These are phyloP conservation scores for Trichomalopsis sarcophagae DNA, from an alignment of 1,140 invertebrate species.

Conservation along the genomic window DNA sequence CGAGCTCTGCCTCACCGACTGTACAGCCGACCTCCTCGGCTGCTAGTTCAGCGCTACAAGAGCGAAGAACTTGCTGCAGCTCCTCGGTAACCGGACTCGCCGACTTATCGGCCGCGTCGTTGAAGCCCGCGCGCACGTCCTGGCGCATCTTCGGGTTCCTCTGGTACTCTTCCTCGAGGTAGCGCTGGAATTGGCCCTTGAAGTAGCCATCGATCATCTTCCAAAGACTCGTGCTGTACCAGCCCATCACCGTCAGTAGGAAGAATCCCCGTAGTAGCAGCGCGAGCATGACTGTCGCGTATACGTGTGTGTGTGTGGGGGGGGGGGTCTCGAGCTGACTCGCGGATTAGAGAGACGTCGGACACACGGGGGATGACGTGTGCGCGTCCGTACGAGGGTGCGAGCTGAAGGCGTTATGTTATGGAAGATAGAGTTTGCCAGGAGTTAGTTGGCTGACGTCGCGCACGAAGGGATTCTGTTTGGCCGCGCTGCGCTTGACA, in stretches of 20 bases:
- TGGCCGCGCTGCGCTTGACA: neutral
- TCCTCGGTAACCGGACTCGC: conserved; percentile 37
- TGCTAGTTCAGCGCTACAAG: neutral
- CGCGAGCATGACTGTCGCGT: conserved; percentile 3
- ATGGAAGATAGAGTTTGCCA: neutral
- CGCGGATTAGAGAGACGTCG: neutral
- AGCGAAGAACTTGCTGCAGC: neutral
- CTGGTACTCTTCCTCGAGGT: conserved; percentile 69
- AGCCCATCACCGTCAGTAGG: conserved; percentile 70
- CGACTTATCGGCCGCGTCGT: conserved; percentile 19
- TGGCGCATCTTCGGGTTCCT: conserved; percentile 68
- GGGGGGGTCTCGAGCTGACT: neutral
- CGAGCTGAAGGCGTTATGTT: neutral
- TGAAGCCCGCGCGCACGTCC: conserved; percentile 53
- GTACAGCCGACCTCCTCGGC: neutral
- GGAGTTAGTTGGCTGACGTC: neutral
- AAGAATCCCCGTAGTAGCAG: conserved; percentile 69
- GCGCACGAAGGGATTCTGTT: neutral
- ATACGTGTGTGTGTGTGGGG: neutral
- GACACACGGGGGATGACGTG: neutral
- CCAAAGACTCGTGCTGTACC: conserved; percentile 75
- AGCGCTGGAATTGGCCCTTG: conserved; percentile 73
- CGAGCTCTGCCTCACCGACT: conserved; percentile 17
- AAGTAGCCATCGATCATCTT: conserved; percentile 76
- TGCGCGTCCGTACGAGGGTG: neutral